A percentile compares a stretch with the other conserved stretches of the same genome.
phyloP scores from a whole-genome alignment of 2,113 vertebrate species.

The Bubo blakistoni region DNA sequence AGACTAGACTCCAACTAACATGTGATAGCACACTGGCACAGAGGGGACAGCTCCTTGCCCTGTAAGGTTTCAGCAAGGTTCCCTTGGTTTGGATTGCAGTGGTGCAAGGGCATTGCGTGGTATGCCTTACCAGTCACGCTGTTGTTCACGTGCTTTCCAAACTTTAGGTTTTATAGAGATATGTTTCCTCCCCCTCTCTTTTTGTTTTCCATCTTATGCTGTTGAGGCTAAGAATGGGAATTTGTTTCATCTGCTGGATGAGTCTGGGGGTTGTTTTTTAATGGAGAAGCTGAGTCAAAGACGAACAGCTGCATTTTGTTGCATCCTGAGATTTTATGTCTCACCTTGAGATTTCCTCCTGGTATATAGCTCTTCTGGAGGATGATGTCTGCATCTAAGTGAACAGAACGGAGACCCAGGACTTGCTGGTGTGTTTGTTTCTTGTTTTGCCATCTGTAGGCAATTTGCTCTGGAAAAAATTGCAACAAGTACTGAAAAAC shows the following conservation, averaged over 20 bases:
- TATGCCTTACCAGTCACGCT: not conserved
- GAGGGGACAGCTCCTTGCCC: not conserved
- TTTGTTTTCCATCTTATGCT: not conserved
- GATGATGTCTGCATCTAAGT: not conserved
- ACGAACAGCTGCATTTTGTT: not conserved
- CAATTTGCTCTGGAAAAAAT: not conserved
- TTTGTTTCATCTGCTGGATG: not conserved
- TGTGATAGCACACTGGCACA: rapidly evolving
- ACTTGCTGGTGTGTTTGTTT: not conserved
- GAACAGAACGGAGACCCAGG: not conserved
- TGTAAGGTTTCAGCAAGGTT: not conserved
- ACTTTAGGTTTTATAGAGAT: not conserved
- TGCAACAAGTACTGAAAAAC: not conserved
- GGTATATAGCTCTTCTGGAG: not conserved
- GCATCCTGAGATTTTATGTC: not conserved
- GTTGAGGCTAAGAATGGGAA: not conserved
- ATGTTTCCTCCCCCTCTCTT: not conserved
- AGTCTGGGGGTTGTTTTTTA: not conserved
- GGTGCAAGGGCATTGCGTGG: rapidly evolving
- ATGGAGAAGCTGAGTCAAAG: not conserved
- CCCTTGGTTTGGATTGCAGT: not conserved
- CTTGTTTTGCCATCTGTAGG: not conserved
- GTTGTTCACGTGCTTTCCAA: not conserved
- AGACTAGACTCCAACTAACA: no score
- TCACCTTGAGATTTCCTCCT: not conserved